These are phyloP conservation scores for Galeruca laticollis DNA, from an alignment of 2,888 invertebrate species.

Conservation along the genomic window DNA sequence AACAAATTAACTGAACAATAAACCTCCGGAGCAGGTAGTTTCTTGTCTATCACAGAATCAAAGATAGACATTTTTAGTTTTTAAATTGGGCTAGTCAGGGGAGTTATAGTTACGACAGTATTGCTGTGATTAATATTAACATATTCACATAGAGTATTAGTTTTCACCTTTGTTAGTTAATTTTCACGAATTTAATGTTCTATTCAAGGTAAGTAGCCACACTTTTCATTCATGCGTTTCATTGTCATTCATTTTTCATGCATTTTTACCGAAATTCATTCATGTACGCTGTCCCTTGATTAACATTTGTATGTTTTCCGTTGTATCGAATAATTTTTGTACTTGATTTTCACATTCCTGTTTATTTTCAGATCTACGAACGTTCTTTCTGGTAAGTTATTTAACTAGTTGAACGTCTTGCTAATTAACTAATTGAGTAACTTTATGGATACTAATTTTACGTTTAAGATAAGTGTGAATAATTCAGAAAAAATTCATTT, in stretches of 20 bases:
- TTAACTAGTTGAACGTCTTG: slow-evolving; percentile 3
- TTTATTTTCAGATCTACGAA: slow-evolving; percentile 15
- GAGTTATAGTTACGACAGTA: too few species aligned
- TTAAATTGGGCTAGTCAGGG: too few species aligned
- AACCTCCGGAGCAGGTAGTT: neutral
- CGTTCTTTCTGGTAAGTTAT: slow-evolving; percentile 11
- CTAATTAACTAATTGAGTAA: neutral
- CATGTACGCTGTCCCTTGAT: neutral
- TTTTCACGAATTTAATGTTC: neutral
- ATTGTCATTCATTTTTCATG: slow-evolving; percentile 9
- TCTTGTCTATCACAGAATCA: too few species aligned
- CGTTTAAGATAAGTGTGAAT: neutral
- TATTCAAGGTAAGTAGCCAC: slow-evolving; percentile 6
- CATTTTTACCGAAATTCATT: neutral
- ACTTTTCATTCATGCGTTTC: neutral
- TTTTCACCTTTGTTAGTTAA: neutral
- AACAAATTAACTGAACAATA: neutral
- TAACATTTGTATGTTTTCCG: neutral
- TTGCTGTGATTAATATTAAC: too few species aligned
- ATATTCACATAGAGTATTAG: too few species aligned
- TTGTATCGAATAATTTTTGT: neutral
- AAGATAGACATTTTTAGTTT: too few species aligned
- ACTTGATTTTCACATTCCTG: slow-evolving; percentile 10
- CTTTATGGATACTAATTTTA: too few species aligned
- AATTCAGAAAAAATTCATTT: neutral